Evolutionary conservation across 1,140 invertebrate genomes (phyloP).

Genomic region (Pantala flavescens): DNA sequence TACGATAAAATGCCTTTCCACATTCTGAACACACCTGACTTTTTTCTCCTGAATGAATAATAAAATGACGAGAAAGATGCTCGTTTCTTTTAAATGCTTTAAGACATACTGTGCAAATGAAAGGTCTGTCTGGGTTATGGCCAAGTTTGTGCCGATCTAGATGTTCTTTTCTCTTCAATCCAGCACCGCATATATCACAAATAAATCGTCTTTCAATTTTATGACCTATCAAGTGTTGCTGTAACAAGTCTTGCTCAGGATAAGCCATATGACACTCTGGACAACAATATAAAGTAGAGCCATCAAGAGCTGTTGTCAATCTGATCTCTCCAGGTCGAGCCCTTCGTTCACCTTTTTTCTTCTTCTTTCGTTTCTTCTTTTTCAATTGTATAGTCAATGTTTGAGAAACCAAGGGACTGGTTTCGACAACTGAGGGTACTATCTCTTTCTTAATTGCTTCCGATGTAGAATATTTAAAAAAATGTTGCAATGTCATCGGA

Average conservation of each 20-base stretch:
- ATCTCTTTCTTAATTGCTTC: slow-evolving; percentile 35
- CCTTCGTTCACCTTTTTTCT: slow-evolving; percentile 21
- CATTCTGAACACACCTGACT: slow-evolving; percentile 74
- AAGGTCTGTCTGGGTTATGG: slow-evolving; percentile 35
- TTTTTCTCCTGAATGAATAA: slow-evolving; percentile 78
- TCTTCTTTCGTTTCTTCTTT: slow-evolving; percentile 37
- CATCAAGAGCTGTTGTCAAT: slow-evolving; percentile 34
- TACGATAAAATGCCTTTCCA: slow-evolving; percentile 65
- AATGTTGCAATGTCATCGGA: slow-evolving; percentile 35
- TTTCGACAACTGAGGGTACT: slow-evolving; percentile 28
- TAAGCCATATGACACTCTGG: slow-evolving; percentile 38
- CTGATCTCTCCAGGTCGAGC: slow-evolving; percentile 39
- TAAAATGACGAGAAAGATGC: slow-evolving; percentile 70
- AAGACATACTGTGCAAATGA: slow-evolving; percentile 69
- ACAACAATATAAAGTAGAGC: slow-evolving; percentile 36
- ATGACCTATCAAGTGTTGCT: slow-evolving; percentile 37
- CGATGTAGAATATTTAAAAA: slow-evolving; percentile 33
- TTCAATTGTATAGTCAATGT: slow-evolving; percentile 30
- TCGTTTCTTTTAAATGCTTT: slow-evolving; percentile 80
- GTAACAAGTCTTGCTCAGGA: slow-evolving; percentile 33
- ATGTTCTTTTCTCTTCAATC: slow-evolving; percentile 32
- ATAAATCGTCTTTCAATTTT: slow-evolving; percentile 27
- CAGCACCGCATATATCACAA: slow-evolving; percentile 29
- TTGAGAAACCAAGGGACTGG: slow-evolving; percentile 27
- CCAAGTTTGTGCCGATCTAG: slow-evolving; percentile 31